Evolutionary conservation across 2,888 invertebrate genomes (phyloP), one percentile per base, ranked within the genome.

Genomic region (Pseudococcus viburni): DNA sequence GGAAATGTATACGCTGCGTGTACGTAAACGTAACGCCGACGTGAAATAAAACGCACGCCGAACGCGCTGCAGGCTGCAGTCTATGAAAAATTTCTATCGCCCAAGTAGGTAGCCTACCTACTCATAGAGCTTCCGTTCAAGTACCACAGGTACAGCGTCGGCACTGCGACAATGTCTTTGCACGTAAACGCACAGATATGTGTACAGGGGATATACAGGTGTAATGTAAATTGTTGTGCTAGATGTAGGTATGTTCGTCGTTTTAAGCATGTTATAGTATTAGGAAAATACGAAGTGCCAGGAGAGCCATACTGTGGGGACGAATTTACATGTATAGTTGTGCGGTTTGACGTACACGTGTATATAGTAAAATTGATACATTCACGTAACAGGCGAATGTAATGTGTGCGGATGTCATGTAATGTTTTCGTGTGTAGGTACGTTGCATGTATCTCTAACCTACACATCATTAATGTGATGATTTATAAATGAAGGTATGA

Each of bases 331-430:
- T 73, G 12, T 26, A 73, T 73, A 12, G 26, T 73, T 33, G 22
- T 33, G 68, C 26, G 26, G 68, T n/a, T 26, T 73, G 12, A 33
- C 68, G 68, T 19, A 33, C 68, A 33, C 15, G 33, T 73, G 33
- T 73, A 73, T 73, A 33, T 73, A 73, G 68, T 73, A 73, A 73
- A 73, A 73, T 73, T 73, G 68, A 73, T 73, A 73, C 68, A 73
- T 73, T 73, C 68, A 73, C 12, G 68, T 73, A 73, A 33, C 68
- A 73, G 68, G 68, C 68, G 68, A 73, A 15, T 73, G 22, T 22
- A 22, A 73, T 8, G 6, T 26, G 68, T 33, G n/a, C 33, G 26
- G 33, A 73, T 22, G 68, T 73, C 22, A 12, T 15, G 68, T 73
- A 73, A n/a, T 46, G 46, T 5, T 7, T 5, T 46, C 46, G 46